Evolutionary conservation across 2,113 vertebrate genomes (phyloP).

Genomic region (Hydrochoerus hydrochaeris): DNA sequence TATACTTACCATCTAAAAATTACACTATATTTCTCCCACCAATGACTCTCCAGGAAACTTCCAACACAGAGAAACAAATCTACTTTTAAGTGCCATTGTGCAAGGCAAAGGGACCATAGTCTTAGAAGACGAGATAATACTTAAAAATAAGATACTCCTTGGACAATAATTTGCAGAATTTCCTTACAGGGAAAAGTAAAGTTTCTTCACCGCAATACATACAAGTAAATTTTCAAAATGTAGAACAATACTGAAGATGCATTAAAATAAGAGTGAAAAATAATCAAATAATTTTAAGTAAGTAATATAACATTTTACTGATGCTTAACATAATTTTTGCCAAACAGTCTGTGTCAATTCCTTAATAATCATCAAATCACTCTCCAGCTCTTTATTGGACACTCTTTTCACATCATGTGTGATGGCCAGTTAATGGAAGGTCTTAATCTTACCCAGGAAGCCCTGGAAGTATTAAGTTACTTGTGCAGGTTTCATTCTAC

Average conservation of each 20-base stretch:
- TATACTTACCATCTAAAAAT: neutral
- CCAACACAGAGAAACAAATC: neutral
- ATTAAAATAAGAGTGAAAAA: neutral
- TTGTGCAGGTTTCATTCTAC: accelerated
- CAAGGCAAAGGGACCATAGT: accelerated
- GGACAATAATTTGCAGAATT: neutral
- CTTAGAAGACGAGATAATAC: neutral
- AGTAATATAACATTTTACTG: neutral
- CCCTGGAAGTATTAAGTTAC: neutral
- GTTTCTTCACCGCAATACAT: accelerated
- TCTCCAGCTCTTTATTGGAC: neutral
- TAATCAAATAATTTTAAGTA: neutral
- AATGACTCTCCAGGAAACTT: neutral
- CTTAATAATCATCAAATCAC: neutral
- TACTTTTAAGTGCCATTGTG: accelerated
- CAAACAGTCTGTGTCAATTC: too few species aligned
- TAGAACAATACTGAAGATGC: neutral
- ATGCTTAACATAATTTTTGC: neutral
- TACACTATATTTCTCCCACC: neutral
- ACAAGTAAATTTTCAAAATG: accelerated
- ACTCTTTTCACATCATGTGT: accelerated
- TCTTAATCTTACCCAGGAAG: accelerated
- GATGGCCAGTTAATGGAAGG: neutral
- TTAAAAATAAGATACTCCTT: neutral
- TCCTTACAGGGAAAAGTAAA: neutral